These are phyloP conservation scores for Sphaerophoria taeniata DNA, from an alignment of 2,888 invertebrate species.

Conservation along the genomic window DNA sequence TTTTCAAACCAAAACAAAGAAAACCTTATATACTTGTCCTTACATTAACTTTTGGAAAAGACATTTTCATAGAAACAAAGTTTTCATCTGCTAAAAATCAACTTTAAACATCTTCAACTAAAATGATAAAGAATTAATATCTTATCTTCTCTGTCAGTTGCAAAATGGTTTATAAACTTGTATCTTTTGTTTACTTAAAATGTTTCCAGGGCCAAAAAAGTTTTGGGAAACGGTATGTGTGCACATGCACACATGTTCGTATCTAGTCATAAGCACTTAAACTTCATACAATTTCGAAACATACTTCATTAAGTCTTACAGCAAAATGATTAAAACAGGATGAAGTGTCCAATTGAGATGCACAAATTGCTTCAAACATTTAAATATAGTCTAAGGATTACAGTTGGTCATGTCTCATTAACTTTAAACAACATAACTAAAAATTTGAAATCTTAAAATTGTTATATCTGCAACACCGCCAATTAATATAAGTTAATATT, in stretches of 20 bases:
- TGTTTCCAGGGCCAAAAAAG: background rate
- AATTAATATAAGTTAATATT: slow-evolving; percentile 6
- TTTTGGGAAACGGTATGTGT: background rate
- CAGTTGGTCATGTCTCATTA: too few relatives aligned
- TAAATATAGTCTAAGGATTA: too few relatives aligned
- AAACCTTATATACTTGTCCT: background rate
- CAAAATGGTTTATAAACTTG: background rate
- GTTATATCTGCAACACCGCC: background rate
- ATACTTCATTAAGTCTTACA: too few relatives aligned
- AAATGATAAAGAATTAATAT: background rate
- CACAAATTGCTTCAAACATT: too few relatives aligned
- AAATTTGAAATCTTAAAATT: too few relatives aligned
- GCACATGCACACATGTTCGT: too few relatives aligned
- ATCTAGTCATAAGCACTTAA: too few relatives aligned
- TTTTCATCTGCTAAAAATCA: slow-evolving; percentile 3
- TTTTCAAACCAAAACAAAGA: too few relatives aligned
- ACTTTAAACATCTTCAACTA: background rate
- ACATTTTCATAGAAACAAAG: background rate
- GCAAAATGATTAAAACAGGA: too few relatives aligned
- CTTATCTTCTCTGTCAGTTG: slow-evolving; percentile 5
- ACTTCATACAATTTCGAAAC: too few relatives aligned
- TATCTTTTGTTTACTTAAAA: background rate
- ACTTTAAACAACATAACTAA: too few relatives aligned
- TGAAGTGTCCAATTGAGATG: too few relatives aligned
- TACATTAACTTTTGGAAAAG: background rate